Percentiles rank a stretch among this genome's conserved stretches.
These are phyloP conservation scores for Drosophila ustulata DNA, from an alignment of 2,888 invertebrate species.

Conservation along the genomic window DNA sequence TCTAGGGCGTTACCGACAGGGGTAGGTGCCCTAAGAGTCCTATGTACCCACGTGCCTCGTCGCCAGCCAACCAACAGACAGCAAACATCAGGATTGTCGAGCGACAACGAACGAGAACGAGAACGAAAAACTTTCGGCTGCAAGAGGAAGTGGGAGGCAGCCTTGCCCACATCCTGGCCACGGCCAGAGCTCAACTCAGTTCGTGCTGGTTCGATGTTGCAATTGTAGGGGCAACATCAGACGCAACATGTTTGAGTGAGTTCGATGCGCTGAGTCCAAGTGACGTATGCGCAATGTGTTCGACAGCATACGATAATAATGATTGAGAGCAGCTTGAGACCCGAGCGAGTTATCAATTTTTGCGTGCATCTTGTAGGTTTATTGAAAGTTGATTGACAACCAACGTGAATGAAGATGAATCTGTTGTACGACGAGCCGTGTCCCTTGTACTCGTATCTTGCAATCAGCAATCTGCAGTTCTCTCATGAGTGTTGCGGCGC, in stretches of 20 bases:
- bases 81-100: conserved; percentile 30
- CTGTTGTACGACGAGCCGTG: background rate
- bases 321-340: conserved; percentile 43
- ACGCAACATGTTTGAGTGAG: conserved; percentile 76
- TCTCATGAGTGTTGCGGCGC: conserved; percentile 53
- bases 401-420: conserved; percentile 53
- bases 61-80: conserved; percentile 62
- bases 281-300: conserved; percentile 54
- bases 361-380: conserved; percentile 28
- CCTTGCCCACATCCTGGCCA: conserved; percentile 8
- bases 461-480: conserved; percentile 2
- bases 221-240: conserved; percentile 62
- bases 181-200: no score
- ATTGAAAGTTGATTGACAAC: conserved; percentile 71
- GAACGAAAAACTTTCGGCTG: conserved; percentile 38
- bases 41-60: conserved; percentile 13
- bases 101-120: conserved; percentile 40
- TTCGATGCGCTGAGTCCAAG: conserved; percentile 47
- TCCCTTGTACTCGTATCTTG: background rate
- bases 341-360: conserved; percentile 16
- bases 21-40: conserved; percentile 57
- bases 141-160: conserved; percentile 35
- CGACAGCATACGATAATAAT: conserved; percentile 35
- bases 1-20: conserved; percentile 80
- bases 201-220: conserved; percentile 33